Evolutionary conservation across 2,888 invertebrate genomes (phyloP), one percentile per base, ranked within the genome.

Genomic region (Drosophila histrio): DNA sequence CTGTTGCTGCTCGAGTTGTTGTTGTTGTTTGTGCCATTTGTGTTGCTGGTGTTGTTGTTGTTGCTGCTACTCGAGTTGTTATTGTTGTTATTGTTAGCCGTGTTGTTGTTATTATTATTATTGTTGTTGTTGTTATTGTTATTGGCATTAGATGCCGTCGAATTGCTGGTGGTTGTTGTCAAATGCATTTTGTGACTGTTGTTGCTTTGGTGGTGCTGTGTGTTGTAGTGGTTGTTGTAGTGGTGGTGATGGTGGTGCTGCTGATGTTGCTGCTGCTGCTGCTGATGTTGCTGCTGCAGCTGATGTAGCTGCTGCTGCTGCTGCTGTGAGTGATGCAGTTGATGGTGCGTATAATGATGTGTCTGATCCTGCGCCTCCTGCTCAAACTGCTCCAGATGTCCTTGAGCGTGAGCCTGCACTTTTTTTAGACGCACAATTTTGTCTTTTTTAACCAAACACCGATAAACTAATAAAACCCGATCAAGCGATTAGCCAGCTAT

Each of bases 11-110:
- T 94, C 6, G 75, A 69, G 66, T 79, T 90, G 77, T 85, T 90
- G 72, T 72, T 86, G 76, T 83, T 89, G 77, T 81, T 86, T 60
- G 74, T 77, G 76, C 78, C 82, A 41, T 68, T 86, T 49, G 83
- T 77, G 60, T 70, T 87, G 56, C 62, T 79, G 34, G 66, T 94
- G 54, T 79, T 75, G 52, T 79, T 82, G 58, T 79, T 89, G 70
- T 94, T 94, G 90, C 94, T 94, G 68, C 92, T 92, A 43, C 81
- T 87, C 24, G 77, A 72, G 44, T 77, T 87, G 56, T 82, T 87
- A 56, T 77, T 84, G 67, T 78, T 88, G 74, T 81, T 89, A 36
- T 78, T 88, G 74, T 81, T 89, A 36, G 65, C 80, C 63, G 82
- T 79, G 67, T 83, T 87, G 64, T 81, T 82, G 60, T 68, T 86